A percentile compares a stretch with the other conserved stretches of the same genome.
Evolutionary conservation across 2,797 vertebrate species (phyloP).

Genomic region (Emys orbicularis): DNA sequence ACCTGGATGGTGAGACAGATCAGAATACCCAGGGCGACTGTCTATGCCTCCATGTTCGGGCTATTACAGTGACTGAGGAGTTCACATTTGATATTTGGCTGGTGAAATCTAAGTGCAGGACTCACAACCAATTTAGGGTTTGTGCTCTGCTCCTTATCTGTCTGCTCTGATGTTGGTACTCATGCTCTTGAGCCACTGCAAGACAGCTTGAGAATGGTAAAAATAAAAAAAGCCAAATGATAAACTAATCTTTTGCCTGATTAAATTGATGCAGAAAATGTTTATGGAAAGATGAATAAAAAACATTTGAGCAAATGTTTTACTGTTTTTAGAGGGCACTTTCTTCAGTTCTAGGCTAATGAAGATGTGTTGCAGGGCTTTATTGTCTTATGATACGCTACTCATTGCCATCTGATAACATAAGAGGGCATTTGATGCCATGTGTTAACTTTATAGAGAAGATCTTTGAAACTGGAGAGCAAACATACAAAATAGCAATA

Average conservation of each 20-base stretch:
- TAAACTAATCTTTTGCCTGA: conserved; percentile 60
- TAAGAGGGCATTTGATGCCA: conserved; percentile 46
- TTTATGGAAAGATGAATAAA: background rate
- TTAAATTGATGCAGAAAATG: conserved; percentile 59
- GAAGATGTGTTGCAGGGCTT: conserved; percentile 39
- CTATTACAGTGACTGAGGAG: background rate
- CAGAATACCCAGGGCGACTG: background rate
- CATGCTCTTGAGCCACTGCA: background rate
- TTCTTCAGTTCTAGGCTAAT: conserved; percentile 45
- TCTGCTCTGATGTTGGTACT: background rate
- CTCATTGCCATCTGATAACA: background rate
- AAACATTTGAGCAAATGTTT: conserved; percentile 7
- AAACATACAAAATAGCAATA: conserved; percentile 41
- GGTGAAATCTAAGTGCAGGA: background rate
- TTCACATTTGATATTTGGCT: background rate
- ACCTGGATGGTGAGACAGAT: background rate
- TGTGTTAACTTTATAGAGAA: conserved; percentile 18
- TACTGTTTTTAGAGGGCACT: background rate
- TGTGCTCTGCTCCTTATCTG: background rate
- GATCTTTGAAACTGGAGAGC: conserved; percentile 42
- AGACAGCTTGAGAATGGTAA: background rate
- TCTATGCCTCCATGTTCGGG: background rate
- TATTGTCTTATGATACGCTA: background rate
- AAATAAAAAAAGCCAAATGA: background rate
- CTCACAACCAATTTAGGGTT: background rate